phyloP scores from a whole-genome alignment of 2,113 vertebrate species.

The Notechis scutatus region DNA sequence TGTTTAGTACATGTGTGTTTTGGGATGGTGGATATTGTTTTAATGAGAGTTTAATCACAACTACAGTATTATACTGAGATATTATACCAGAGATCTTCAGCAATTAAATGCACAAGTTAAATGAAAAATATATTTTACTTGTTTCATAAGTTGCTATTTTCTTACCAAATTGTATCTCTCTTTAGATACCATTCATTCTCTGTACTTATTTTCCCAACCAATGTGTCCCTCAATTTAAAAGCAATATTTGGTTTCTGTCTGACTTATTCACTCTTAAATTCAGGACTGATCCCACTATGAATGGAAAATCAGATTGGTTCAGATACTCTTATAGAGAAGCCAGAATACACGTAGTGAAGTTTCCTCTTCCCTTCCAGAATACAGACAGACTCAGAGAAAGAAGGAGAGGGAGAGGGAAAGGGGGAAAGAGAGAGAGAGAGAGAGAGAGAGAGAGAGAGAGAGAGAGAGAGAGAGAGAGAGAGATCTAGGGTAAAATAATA shows the following conservation, averaged over 20 bases:
- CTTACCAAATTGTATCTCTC: neutral
- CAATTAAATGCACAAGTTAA: conserved; percentile 23
- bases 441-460: too few species aligned
- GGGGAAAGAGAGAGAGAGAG: too few species aligned
- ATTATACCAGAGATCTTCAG: conserved; percentile 11
- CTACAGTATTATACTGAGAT: neutral
- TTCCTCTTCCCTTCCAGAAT: neutral
- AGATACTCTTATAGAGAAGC: neutral
- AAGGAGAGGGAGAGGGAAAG: too few species aligned
- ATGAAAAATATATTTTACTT: conserved; percentile 17
- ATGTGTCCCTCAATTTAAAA: neutral
- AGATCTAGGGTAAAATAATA: neutral
- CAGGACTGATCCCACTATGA: neutral
- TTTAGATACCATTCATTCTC: neutral
- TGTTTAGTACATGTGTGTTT: neutral
- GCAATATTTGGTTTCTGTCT: conserved; percentile 19
- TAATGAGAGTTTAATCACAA: conserved; percentile 41
- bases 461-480: too few species aligned
- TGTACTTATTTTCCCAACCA: neutral
- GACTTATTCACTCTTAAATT: conserved; percentile 3
- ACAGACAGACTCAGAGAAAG: neutral
- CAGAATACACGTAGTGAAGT: neutral
- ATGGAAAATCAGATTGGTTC: neutral
- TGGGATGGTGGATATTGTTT: conserved; percentile 6
- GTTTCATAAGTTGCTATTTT: conserved; percentile 26